phyloP scores from a whole-genome alignment of 2,888 invertebrate species.

The Tillus elongatus region DNA sequence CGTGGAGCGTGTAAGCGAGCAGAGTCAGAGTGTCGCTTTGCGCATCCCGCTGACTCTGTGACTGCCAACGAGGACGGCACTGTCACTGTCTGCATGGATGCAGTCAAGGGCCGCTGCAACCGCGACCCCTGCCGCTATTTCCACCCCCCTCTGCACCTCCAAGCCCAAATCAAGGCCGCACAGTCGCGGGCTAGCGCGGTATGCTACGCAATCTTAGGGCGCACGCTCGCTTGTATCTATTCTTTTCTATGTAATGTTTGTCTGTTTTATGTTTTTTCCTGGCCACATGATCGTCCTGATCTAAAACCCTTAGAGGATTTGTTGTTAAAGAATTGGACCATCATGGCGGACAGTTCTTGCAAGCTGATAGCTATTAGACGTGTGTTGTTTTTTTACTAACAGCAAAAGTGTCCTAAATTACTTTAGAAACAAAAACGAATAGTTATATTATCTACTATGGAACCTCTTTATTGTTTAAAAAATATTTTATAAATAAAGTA shows the following conservation, averaged over 20 bases:
- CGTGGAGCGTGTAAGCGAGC: conserved; percentile 97
- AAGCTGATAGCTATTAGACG: too few relatives aligned
- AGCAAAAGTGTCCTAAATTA: too few relatives aligned
- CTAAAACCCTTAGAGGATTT: too few relatives aligned
- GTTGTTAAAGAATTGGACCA: too few relatives aligned
- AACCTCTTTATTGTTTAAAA: too few relatives aligned
- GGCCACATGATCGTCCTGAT: too few relatives aligned
- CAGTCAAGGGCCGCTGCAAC: conserved; percentile 97
- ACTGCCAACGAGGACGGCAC: conserved; percentile 96
- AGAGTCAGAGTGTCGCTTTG: conserved; percentile 97
- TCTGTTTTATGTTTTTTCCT: conserved; percentile 24
- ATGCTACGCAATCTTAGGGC: conserved; percentile 59
- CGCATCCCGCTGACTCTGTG: conserved; percentile 96
- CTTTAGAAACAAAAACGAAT: too few relatives aligned
- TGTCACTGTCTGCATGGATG: conserved; percentile 99
- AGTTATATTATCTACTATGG: too few relatives aligned
- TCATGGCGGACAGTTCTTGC: too few relatives aligned
- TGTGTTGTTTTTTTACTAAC: too few relatives aligned
- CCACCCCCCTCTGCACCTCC: conserved; percentile 99
- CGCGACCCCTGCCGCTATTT: conserved; percentile 99
- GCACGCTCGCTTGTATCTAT: conserved; percentile 42
- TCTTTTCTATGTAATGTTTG: conserved; percentile 24
- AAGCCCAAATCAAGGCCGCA: conserved; percentile 97
- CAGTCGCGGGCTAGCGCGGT: conserved; percentile 87
- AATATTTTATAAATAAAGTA: too few relatives aligned